phyloP scores from a whole-genome alignment of 1,140 invertebrate species.

The Heliconius hewitsoni region DNA sequence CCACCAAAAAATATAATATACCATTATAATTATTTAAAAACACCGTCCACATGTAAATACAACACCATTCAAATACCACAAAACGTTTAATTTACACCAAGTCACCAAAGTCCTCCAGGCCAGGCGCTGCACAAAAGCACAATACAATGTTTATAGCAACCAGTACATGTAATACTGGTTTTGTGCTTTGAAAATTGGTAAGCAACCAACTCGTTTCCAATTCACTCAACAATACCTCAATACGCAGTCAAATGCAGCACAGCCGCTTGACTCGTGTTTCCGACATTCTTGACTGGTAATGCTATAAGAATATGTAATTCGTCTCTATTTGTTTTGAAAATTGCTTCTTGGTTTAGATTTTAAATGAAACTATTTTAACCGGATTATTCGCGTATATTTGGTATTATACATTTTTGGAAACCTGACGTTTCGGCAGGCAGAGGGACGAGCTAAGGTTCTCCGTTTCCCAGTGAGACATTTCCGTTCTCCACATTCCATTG shows the following conservation, averaged over 20 bases:
- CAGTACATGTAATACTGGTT: constrained; percentile 18
- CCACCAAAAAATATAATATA: too few relatives aligned
- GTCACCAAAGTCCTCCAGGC: background rate
- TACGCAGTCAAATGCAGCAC: constrained; percentile 14
- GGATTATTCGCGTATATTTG: too few relatives aligned
- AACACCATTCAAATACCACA: background rate
- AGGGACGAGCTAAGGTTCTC: too few relatives aligned
- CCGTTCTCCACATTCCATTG: too few relatives aligned
- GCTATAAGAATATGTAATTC: constrained; percentile 10
- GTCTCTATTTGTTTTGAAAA: background rate
- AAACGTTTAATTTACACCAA: background rate
- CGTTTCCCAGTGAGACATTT: too few relatives aligned
- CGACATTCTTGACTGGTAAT: background rate
- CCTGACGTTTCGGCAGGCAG: too few relatives aligned
- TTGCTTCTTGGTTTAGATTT: background rate
- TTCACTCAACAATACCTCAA: constrained; percentile 24
- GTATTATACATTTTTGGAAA: too few relatives aligned
- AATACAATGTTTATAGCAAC: constrained; percentile 14
- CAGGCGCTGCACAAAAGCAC: background rate
- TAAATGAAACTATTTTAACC: too few relatives aligned
- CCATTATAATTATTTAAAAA: too few relatives aligned
- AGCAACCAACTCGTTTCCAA: constrained; percentile 19
- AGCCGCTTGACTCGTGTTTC: background rate
- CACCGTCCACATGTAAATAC: too few relatives aligned
- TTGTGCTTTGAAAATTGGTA: constrained; percentile 17